Conservation (phyloP, 2,113 vertebrate species). For the Prochilodus magdalenae region DNA sequence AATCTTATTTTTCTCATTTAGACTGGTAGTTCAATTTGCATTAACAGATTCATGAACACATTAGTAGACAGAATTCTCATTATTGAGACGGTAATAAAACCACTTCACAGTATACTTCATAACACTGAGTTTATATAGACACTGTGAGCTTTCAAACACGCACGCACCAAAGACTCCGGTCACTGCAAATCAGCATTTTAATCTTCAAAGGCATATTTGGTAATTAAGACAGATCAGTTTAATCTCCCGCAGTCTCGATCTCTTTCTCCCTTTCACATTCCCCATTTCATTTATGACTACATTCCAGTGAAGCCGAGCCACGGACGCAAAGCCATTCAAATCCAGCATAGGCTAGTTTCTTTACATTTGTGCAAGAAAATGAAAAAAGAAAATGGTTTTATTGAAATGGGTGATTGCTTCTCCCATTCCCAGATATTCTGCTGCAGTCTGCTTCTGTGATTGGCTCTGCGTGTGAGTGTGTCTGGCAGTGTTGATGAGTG, state of each 20-base stretch:
- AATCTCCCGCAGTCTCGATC: slow-evolving; percentile 33
- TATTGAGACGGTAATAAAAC: no score
- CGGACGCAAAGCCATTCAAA: neutral
- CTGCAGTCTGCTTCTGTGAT: neutral
- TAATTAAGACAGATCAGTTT: slow-evolving; percentile 46
- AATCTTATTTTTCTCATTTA: no score
- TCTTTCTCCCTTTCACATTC: neutral
- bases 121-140: no score
- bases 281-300: slow-evolving; percentile 29
- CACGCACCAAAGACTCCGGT: neutral
- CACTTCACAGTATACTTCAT: no score
- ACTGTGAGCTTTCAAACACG: neutral
- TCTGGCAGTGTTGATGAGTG: neutral
- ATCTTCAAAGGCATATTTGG: slow-evolving; percentile 42
- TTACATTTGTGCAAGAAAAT: neutral
- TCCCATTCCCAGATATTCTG: neutral
- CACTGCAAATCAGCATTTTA: slow-evolving; percentile 19
- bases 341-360: neutral
- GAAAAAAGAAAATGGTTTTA: neutral
- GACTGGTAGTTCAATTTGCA: no score
- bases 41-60: no score
- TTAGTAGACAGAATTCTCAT: no score
- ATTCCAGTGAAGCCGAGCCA: neutral
- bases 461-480: neutral
- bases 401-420: slow-evolving; percentile 27